Evolutionary conservation across 1,140 invertebrate genomes (phyloP).

Genomic region (Drosophila nigromelanica): DNA sequence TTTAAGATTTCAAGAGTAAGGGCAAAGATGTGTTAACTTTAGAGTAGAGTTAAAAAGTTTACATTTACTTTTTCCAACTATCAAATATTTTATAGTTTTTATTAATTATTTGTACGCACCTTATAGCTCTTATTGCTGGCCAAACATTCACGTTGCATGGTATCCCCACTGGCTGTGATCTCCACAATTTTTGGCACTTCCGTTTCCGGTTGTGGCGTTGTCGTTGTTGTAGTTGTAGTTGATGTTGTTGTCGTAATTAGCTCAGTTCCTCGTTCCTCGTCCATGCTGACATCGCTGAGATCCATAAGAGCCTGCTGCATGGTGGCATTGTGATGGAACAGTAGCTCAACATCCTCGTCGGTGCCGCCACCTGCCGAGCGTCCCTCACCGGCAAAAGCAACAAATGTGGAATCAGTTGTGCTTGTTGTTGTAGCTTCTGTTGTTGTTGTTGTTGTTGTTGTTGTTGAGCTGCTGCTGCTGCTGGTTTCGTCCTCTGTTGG

Average conservation of each 20-base stretch:
- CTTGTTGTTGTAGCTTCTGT: slow-evolving; percentile 39
- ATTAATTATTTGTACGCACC: slow-evolving; percentile 53
- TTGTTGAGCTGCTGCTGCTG: slow-evolving; percentile 28
- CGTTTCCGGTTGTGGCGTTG: slow-evolving; percentile 61
- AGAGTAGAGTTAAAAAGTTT: too few relatives aligned
- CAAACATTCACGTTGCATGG: slow-evolving; percentile 78
- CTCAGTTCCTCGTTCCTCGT: slow-evolving; percentile 85
- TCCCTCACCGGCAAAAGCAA: slow-evolving; percentile 66
- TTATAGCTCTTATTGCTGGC: slow-evolving; percentile 79
- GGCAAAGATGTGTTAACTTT: too few relatives aligned
- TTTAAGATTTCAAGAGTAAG: background rate
- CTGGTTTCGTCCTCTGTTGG: slow-evolving; percentile 42
- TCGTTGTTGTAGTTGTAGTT: slow-evolving; percentile 29
- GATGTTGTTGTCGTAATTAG: slow-evolving; percentile 37
- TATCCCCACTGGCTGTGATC: slow-evolving; percentile 71
- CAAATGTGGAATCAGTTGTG: slow-evolving; percentile 52
- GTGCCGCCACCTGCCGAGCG: slow-evolving; percentile 46
- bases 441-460: slow-evolving; percentile 3
- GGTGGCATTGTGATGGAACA: slow-evolving; percentile 60
- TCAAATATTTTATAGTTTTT: background rate
- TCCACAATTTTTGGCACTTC: slow-evolving; percentile 78
- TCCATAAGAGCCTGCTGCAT: slow-evolving; percentile 83
- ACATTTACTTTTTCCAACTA: too few relatives aligned
- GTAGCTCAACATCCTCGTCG: slow-evolving; percentile 47
- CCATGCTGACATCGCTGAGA: slow-evolving; percentile 89